Percentiles rank a stretch among this genome's conserved stretches.
phyloP scores from a whole-genome alignment of 2,888 invertebrate species.

The Unio pictorum region DNA sequence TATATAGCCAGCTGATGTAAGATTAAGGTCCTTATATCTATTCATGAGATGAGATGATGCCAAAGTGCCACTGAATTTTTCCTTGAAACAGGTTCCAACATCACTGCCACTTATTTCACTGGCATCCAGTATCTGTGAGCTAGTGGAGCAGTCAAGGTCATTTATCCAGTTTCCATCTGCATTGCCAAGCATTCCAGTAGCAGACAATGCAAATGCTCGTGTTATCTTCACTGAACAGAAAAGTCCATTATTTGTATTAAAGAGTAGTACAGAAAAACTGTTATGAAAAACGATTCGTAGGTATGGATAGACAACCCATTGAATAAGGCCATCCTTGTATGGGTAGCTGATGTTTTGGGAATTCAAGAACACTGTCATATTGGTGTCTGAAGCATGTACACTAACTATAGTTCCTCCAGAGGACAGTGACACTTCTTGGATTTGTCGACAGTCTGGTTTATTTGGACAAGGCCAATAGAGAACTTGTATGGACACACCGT shows the following conservation, averaged over 20 bases:
- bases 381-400: slow-evolving; percentile 15
- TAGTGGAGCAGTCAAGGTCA: slow-evolving; percentile 32
- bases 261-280: slow-evolving; percentile 28
- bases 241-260: slow-evolving; percentile 31
- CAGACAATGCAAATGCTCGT: slow-evolving; percentile 14
- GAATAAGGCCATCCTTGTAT: slow-evolving; percentile 13
- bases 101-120: slow-evolving; percentile 20
- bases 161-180: slow-evolving; percentile 41
- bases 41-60: not conserved
- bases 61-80: slow-evolving; percentile 12
- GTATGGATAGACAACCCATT: slow-evolving; percentile 30
- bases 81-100: slow-evolving; percentile 26
- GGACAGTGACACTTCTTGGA: slow-evolving; percentile 33
- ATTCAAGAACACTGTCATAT: slow-evolving; percentile 13
- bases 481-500: slow-evolving; percentile 32
- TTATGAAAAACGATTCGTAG: slow-evolving; percentile 33
- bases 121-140: slow-evolving; percentile 9
- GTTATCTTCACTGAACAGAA: slow-evolving; percentile 27
- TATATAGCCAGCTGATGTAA: slow-evolving; percentile 39
- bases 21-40: slow-evolving; percentile 8
- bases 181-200: slow-evolving; percentile 44
- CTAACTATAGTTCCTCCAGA: slow-evolving; percentile 14
- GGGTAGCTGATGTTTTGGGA: slow-evolving; percentile 15
- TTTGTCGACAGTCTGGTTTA: slow-evolving; percentile 30
- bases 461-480: slow-evolving; percentile 44